Conservation (phyloP, 2,888 invertebrate species). For the Synergus gifuensis region DNA sequence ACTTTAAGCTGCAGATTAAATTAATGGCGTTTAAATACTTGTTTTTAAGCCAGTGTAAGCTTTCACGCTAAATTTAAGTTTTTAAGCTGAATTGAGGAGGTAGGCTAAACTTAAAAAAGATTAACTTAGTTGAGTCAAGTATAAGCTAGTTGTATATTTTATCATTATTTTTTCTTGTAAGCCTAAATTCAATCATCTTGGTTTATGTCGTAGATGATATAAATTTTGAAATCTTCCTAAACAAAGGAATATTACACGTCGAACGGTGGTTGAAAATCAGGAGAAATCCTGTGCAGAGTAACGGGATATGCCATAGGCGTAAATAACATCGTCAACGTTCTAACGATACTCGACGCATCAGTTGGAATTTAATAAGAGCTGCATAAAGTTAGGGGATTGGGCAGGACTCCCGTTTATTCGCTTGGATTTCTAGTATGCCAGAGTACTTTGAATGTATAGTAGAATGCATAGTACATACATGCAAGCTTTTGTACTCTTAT, state of each 20-base stretch:
- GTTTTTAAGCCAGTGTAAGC: too few relatives aligned
- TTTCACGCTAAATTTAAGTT: background rate
- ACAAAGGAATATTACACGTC: background rate
- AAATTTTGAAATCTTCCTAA: background rate
- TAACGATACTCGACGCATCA: conserved; percentile 61
- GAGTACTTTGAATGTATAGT: conserved; percentile 15
- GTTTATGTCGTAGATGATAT: too few relatives aligned
- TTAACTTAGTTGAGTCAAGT: background rate
- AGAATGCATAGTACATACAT: conserved; percentile 15
- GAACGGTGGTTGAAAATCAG: background rate
- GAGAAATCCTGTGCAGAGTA: background rate
- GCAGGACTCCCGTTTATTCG: conserved; percentile 62
- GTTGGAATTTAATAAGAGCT: conserved; percentile 70
- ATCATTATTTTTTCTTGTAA: too few relatives aligned
- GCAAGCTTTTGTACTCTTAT: conserved; percentile 62
- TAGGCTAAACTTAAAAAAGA: background rate
- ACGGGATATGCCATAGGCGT: conserved; percentile 20
- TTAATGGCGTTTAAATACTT: background rate
- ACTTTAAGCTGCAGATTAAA: too few relatives aligned
- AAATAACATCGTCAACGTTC: conserved; percentile 56
- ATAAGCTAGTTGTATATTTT: too few relatives aligned
- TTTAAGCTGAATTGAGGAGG: background rate
- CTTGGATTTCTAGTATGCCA: conserved; percentile 52
- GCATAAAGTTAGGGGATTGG: conserved; percentile 60
- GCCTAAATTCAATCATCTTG: too few relatives aligned